Base-by-base conservation (phyloP, 2,888 invertebrate genomes). In the Tinea pellionella region DNA sequence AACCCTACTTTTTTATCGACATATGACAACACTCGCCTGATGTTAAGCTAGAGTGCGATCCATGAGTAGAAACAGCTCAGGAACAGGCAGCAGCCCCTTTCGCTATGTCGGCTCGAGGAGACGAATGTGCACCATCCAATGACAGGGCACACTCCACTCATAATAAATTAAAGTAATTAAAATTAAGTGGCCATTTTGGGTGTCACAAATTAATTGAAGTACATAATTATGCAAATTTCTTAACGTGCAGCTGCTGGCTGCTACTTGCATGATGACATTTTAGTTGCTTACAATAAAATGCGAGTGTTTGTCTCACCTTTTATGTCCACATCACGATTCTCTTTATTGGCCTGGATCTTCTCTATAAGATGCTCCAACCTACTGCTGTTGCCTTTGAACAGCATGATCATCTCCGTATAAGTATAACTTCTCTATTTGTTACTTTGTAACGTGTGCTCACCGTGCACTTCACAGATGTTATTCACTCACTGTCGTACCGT, bases 341-440 rank as follows among this genome's bases (percentile, higher is more conserved):
- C 94, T 85, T 94, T 94, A 70, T 92, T 94, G 4, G 94, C 94
- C 77, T 95, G 95, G 68, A 95, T 94, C 85, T 94, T 95, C 79
- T 94, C 94, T 67, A 95, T 95, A 68, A 95, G 90, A 74, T 94
- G 91, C 80, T 95, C 94, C 75, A 95, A 86, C 69, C 94, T 89
- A 75, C 93, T 93, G 87, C 95, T 95, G 80, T 94, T 95, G 64
- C 95, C 95, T 77, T 94, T 95, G 89, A 95, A 95, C 78, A 95
- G 88, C 94, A 95, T 94, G 80, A 88, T 88, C 88, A 88, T 88
- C 72, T 73, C 83, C 13, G 47, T 18, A 15, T 32, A 18, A 11
- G n/a, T n/a, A n/a, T n/a, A 18, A 18, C 47, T 13, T 15, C 30
- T 8, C 13, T 37, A 42, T 12, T 16, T 19, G 1, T 12, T 11